These are phyloP conservation scores for Nesogale talazaci DNA, from an alignment of 2,113 vertebrate genomes.

Conservation along the genomic window DNA sequence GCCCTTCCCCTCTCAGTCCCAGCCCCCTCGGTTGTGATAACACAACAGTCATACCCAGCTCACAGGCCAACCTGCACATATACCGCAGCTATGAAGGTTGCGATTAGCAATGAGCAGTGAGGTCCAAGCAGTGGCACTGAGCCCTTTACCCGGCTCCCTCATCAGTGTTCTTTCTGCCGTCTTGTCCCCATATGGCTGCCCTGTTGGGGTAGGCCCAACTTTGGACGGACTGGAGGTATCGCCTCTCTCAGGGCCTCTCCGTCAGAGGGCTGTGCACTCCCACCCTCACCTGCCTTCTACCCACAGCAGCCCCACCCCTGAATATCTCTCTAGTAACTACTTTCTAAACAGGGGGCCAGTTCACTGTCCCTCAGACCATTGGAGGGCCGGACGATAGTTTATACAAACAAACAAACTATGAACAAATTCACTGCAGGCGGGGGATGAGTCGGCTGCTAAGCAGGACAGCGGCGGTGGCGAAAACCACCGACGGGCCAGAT, in stretches of 20 bases:
- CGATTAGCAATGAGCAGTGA: not conserved
- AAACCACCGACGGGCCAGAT: too few species aligned
- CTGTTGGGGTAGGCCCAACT: rapidly evolving
- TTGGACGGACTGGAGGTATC: not conserved
- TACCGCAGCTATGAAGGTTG: not conserved
- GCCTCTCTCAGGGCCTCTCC: not conserved
- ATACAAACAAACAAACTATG: too few species aligned
- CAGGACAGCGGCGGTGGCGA: too few species aligned
- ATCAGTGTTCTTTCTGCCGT: not conserved
- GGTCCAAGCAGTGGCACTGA: not conserved
- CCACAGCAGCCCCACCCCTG: not conserved
- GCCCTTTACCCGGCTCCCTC: not conserved
- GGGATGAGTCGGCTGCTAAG: too few species aligned
- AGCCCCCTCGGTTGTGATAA: not conserved
- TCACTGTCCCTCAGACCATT: too few species aligned
- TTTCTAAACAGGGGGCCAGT: too few species aligned
- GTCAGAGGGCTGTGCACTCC: not conserved
- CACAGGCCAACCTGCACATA: not conserved
- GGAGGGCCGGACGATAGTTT: too few species aligned
- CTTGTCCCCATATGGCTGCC: not conserved
- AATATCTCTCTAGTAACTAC: not conserved
- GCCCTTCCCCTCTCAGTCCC: not conserved
- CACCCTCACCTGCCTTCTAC: not conserved
- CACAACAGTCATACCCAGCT: not conserved
- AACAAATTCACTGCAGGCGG: too few species aligned